Evolutionary conservation across 2,113 vertebrate genomes (phyloP), one percentile per base, ranked within the genome.

Genomic region (Mus pahari): DNA sequence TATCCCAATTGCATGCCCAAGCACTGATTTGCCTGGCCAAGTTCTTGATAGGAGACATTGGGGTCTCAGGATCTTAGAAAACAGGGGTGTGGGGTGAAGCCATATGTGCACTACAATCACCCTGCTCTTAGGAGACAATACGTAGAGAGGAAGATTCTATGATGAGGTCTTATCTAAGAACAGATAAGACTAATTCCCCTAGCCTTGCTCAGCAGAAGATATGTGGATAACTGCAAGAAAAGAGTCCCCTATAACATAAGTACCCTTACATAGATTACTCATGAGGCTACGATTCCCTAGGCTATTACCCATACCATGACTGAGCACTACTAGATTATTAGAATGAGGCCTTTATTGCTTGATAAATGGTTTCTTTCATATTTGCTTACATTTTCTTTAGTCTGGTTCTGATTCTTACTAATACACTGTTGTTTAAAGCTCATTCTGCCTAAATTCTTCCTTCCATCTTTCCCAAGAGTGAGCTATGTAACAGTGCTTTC

Each of bases 221-320:
- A 91, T 64, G 83, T 86, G 42, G 66, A 89, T 60, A 24, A 83
- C 48, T 89, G n/a, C 77, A 66, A 91, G 50, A 45, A 73, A 96
- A 78, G 39, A 87, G 28, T 92, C 89, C 86, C 84, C 60, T 45
- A 39, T 22, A 79, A 83, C 48, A 39, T 22, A 79, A 83, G 39
- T 88, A 36, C 17, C 36, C 39, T 91, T 83, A 87, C 24, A 90
- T 79, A 88, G 50, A 39, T 90, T 39, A 92, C 74, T 95, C 64
- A 84, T 50, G 86, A 89, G 39, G 31, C 22, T n/a, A 17, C 45
- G 64, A n/a, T 86, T 91, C 31, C 28, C 55, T 28, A 92, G 55
- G 68, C n/a, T 92, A 26, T 16, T 90, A 19, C 22, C 55, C 53
- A 92, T 11, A 74, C 11, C 33, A 45, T 90, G 77, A 74, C 62